Evolutionary conservation across 2,113 vertebrate species (phyloP), one percentile per base, ranked within the genome.

Genomic region (Stictonetta naevosa): DNA sequence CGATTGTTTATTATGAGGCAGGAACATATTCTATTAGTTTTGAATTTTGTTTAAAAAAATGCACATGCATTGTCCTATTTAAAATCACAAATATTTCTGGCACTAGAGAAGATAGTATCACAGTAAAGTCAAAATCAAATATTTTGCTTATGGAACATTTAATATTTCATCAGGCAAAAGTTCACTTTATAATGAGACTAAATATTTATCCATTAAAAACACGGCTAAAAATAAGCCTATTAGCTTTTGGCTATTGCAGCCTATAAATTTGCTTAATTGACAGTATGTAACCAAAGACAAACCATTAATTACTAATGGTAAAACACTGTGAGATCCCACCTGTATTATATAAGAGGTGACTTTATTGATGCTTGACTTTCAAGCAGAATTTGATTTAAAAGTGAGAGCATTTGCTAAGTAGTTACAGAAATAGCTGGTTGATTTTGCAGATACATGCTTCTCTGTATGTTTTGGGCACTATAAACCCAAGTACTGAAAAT

Each of bases 1-100:
- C 52, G 92, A 68, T 92, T 97, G 72, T 97, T 97, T 97, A 91
- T 87, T 74, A 90, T 91, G 83, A 95, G 91, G 71, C 80, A 97
- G 93, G 89, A 97, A 91, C 48, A 88, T 31, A 86, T 56, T 60
- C 80, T 85, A 72, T 91, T 95, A 95, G n/a, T 75, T 95, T 90
- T 71, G 60, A 33, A n/a, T 6, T 68, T 88, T 83, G 29, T 88
- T 40, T n/a, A 86, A 69, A 28, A 72, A 73, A 97, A 95, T 86
- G 62, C 62, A 91, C 25, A 18, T 66, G 31, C 26, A 21, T 88
- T 92, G 28, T 83, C 38, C 63, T 87, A 25, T 82, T 94, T 95
- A 79, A 72, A 84, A 90, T 90, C 83, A 83, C 89, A 89, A 94
- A 86, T 94, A 94, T 92, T 91, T 91, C 60, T 89, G 83, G 46